Base-by-base conservation (phyloP, 2,888 invertebrate genomes). In the Malachius bipustulatus region DNA sequence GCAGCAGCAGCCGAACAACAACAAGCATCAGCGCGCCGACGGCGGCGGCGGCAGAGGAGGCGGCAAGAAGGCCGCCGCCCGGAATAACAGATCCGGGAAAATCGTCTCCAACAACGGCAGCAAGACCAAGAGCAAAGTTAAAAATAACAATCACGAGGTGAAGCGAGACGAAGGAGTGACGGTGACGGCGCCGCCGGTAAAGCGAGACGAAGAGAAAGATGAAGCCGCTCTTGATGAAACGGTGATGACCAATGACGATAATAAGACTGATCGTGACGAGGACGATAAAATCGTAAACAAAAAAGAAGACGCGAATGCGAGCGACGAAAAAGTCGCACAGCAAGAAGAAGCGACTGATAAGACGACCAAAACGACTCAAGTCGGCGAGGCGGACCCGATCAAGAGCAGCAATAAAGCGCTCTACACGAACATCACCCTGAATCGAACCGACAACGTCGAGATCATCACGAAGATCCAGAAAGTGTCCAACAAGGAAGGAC, bases 1-100 rank as follows among this genome's bases (percentile, higher is more conserved):
- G 6, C 16, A 4, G 11, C 30, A 10, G 11, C 13, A 3, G 10
- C 8, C 9, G 4, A 4, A 15, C 9, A 13, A 13, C 4, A 12
- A 11, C 10, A 4, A 9, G 11, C 9, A 28, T 28, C 4, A 11
- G 34, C 13, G 33, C 36, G 64, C 66, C 40, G 53, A 61, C 42
- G 64, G 66, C 40, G 53, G 61, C 42, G 55, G 58, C 41, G 53
- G 59, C 51, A 37, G 62, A 46, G 55, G 61, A 56, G 60, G 67
- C 39, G 63, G 61, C 28, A 59, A 32, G 9, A 11, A 35, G 14
- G 4, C 16, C 41, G 34, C 33, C 42, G 13, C 48, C 45, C 15
- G 33, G 34, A 38, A 34, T 26, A 32, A 30, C 26, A 14, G 31
- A 30, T 10, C 12, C 4, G 24, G n/a, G 6, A 19, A 29, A 14